Conservation (phyloP, 2,113 vertebrate species). For the Chelonoidis abingdonii region DNA sequence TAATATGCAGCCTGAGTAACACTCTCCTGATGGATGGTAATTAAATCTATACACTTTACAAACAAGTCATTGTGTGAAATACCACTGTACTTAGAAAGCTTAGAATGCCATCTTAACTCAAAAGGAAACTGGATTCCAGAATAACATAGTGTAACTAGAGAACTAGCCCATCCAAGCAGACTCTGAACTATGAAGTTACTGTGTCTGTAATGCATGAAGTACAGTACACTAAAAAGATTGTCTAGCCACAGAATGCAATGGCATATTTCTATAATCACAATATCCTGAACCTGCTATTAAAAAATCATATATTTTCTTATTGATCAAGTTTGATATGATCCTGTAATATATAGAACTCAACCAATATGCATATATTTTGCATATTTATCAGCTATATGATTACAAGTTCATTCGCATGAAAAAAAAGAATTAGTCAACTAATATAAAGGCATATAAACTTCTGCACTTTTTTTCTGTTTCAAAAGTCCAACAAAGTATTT, state of each 20-base stretch:
- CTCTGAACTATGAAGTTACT: background rate
- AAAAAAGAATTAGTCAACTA: background rate
- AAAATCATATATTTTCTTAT: background rate
- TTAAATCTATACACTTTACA: constrained; percentile 7
- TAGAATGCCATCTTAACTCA: background rate
- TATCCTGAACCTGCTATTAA: background rate
- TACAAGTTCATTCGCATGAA: background rate
- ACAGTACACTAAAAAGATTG: background rate
- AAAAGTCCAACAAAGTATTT: background rate
- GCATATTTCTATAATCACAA: background rate
- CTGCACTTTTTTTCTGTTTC: background rate
- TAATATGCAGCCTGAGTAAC: constrained; percentile 14
- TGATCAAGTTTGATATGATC: background rate
- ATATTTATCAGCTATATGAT: background rate
- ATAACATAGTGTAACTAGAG: background rate
- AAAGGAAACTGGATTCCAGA: background rate
- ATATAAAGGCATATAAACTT: background rate
- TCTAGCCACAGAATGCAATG: background rate
- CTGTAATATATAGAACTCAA: background rate
- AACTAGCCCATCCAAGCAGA: background rate
- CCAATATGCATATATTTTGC: background rate
- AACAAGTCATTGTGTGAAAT: background rate
- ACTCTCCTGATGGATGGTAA: background rate
- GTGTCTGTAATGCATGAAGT: background rate
- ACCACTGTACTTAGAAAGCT: background rate